Evolutionary conservation across 2,888 invertebrate genomes (phyloP), one percentile per base, ranked within the genome.

Genomic region (Aricia artaxerxes): DNA sequence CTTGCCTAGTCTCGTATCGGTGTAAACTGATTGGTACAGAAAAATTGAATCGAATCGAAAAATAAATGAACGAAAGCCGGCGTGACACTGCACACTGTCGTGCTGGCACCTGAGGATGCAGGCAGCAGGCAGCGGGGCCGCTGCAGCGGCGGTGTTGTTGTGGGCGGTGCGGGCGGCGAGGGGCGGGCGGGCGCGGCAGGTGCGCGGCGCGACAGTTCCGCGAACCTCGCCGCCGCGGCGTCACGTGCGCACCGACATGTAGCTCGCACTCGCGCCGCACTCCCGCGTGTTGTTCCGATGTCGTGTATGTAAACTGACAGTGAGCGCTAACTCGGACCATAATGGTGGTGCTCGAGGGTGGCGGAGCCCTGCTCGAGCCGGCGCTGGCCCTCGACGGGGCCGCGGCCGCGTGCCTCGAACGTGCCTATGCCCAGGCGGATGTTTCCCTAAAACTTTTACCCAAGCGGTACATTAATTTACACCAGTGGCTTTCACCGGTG

Each of bases 391-490:
- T 96, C 87, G 96, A 96, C 89, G 96, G 96, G 85, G 95, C 96
- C 82, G 93, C 96, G 84, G 95, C 96, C 83, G 96, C 96, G 83
- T 96, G 96, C 85, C 94, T 97, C 89, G 97, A 97, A 91, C 96
- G 96, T 82, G 96, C 96, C 82, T 97, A 97, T 92, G 96, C 97
- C 87, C 97, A 97, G 91, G 96, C 97, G 85, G 96, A 97, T 86
- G 96, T 97, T 87, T 97, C 97, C 85, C 95, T 98, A 91, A 98
- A 98, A 96, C 97, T 98, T 95, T 96, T 98, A 93, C 97, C 97
- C 88, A 98, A 98, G 95, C 96, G 98, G 88, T 98, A 97, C 93
- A 97, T 98, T 91, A 97, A 97, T 95, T 95, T 98, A 90, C 98
- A 98, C 92, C 97, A 97, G 93, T 98, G 97, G 97, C 95, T 98